Evolutionary conservation across 2,888 invertebrate species (phyloP).

Genomic region (Acrobasis repandana): DNA sequence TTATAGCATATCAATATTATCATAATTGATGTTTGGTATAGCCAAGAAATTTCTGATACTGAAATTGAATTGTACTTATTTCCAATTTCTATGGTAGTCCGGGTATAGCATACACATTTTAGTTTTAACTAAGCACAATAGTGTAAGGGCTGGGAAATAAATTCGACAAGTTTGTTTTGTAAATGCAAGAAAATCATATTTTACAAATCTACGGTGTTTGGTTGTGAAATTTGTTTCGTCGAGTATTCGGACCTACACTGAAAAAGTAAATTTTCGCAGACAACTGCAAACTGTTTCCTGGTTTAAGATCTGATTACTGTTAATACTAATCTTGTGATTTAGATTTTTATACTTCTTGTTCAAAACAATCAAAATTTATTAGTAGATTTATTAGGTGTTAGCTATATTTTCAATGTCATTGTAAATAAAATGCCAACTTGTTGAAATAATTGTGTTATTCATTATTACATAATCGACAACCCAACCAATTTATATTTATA

Average conservation of each 20-base stretch:
- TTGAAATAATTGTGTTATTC: conserved; percentile 66
- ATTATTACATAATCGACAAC: conserved; percentile 45
- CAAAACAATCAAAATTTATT: conserved; percentile 81
- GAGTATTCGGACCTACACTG: conserved; percentile 36
- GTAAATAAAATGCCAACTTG: conserved; percentile 84
- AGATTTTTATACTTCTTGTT: conserved; percentile 83
- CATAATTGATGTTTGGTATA: no score
- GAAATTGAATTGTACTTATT: background rate
- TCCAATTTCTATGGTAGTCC: conserved; percentile 33
- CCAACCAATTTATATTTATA: conserved; percentile 40
- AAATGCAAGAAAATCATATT: conserved; percentile 31
- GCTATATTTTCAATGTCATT: conserved; percentile 83
- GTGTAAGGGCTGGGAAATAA: conserved; percentile 69
- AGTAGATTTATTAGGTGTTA: conserved; percentile 80
- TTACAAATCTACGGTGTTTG: conserved; percentile 39
- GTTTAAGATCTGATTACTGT: conserved; percentile 72
- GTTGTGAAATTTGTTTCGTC: conserved; percentile 54
- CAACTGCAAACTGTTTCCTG: conserved; percentile 49
- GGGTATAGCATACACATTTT: conserved; percentile 53
- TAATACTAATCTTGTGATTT: conserved; percentile 80
- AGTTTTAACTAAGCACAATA: conserved; percentile 77
- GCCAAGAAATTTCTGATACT: no score
- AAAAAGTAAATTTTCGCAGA: conserved; percentile 41
- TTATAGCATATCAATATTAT: no score
- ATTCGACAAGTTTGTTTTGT: conserved; percentile 57